Evolutionary conservation across 1,140 invertebrate genomes (phyloP).

Genomic region (Sinella curviseta): DNA sequence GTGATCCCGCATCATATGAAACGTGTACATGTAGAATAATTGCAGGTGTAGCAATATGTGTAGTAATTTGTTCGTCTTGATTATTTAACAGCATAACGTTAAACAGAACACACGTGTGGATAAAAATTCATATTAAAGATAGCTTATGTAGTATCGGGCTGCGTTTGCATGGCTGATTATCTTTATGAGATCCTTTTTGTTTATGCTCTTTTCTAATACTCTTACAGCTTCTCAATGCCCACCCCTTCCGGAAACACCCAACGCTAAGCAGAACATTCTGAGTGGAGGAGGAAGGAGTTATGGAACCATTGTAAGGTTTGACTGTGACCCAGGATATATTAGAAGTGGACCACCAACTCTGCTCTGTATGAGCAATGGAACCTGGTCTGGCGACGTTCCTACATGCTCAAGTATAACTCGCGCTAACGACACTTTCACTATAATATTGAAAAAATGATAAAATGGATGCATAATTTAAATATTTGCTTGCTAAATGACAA

Average conservation of each 20-base stretch:
- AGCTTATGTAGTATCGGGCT: too few species aligned
- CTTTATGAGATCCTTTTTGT: neutral
- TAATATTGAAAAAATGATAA: too few species aligned
- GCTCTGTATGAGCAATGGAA: constrained; percentile 92
- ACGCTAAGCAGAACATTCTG: constrained; percentile 83
- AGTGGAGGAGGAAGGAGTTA: constrained; percentile 92
- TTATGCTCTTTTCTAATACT: constrained; percentile 31
- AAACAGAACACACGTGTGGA: too few species aligned
- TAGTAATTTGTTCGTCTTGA: too few species aligned
- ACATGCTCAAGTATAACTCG: constrained; percentile 80
- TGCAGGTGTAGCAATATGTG: too few species aligned
- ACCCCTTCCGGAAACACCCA: constrained; percentile 80
- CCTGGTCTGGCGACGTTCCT: constrained; percentile 90
- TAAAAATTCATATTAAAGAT: too few species aligned
- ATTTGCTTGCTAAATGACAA: neutral
- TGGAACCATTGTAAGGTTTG: constrained; percentile 90
- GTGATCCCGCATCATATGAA: too few species aligned
- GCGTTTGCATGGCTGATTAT: neutral
- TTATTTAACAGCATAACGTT: too few species aligned
- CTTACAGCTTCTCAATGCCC: constrained; percentile 84
- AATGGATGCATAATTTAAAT: neutral
- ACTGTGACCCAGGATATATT: constrained; percentile 90
- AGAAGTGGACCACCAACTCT: constrained; percentile 84
- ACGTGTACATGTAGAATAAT: too few species aligned
- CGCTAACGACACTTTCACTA: too few species aligned